Percentiles rank a stretch among this genome's conserved stretches.
phyloP scores from a whole-genome alignment of 2,113 vertebrate genomes.

The Pyrgilauda ruficollis region DNA sequence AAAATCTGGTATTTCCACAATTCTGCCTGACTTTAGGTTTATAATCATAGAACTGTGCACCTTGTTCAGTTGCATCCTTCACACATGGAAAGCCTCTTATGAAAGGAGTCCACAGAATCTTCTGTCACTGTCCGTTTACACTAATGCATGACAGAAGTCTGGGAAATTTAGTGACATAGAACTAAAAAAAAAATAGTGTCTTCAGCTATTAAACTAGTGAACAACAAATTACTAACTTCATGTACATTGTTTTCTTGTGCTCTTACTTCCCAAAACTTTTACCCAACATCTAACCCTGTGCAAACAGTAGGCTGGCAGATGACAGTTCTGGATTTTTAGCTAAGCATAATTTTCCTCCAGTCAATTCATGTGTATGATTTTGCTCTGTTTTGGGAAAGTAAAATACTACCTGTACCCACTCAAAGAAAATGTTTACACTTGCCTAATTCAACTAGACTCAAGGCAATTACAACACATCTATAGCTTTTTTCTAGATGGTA shows the following conservation, averaged over 20 bases:
- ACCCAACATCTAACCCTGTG: neutral
- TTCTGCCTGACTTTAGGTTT: neutral
- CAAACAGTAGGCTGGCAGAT: neutral
- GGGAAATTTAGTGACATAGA: neutral
- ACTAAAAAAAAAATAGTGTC: neutral
- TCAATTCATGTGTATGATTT: neutral
- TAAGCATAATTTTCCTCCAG: neutral
- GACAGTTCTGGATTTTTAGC: neutral
- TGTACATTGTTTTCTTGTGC: neutral
- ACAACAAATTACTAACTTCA: neutral
- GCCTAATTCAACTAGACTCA: neutral
- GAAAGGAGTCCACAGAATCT: neutral
- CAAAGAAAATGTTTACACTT: neutral
- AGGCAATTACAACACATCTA: neutral
- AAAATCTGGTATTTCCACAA: neutral
- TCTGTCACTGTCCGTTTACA: neutral
- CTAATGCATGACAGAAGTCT: neutral
- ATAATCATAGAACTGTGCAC: neutral
- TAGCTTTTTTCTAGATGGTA: neutral
- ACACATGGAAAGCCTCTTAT: neutral
- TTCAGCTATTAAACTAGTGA: neutral
- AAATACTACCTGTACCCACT: neutral
- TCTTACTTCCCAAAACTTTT: neutral
- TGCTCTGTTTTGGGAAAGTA: neutral
- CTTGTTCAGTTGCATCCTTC: neutral